Evolutionary conservation across 2,113 vertebrate genomes (phyloP).

Genomic region (Balaeniceps rex): DNA sequence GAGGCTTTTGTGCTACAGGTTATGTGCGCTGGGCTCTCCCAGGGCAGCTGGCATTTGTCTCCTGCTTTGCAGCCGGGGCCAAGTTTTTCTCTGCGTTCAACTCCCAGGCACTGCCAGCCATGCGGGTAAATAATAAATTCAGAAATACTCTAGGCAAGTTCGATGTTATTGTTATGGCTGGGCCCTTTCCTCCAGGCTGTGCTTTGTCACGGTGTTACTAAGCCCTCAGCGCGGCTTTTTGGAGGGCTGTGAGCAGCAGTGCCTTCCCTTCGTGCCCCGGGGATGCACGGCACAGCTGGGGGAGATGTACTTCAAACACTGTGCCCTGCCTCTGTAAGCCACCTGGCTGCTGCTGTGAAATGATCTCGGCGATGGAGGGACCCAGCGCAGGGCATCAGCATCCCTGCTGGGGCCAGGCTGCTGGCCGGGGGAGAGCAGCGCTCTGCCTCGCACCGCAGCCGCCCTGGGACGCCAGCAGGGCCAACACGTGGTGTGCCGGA

Average conservation of each 20-base stretch:
- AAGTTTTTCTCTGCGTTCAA: background rate
- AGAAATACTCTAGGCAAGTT: background rate
- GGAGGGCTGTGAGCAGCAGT: background rate
- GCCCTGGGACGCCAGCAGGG: rapidly evolving
- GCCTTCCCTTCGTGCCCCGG: background rate
- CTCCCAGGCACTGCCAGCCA: background rate
- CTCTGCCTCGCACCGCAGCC: background rate
- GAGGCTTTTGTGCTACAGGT: background rate
- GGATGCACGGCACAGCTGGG: rapidly evolving
- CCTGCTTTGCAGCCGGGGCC: background rate
- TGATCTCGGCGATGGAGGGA: background rate
- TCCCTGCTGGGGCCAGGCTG: background rate
- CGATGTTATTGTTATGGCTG: background rate
- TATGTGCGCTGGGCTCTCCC: background rate
- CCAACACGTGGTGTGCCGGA: rapidly evolving
- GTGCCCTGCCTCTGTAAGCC: rapidly evolving
- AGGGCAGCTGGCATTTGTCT: background rate
- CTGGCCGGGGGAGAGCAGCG: background rate
- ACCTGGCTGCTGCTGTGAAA: background rate
- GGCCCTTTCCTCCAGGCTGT: background rate
- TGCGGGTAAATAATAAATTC: background rate
- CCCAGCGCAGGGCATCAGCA: background rate
- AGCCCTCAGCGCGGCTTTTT: rapidly evolving
- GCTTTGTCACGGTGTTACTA: background rate
- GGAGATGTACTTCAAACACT: background rate